These are phyloP conservation scores for Aythya baeri DNA, from an alignment of 2,113 vertebrate genomes.

Conservation along the genomic window DNA sequence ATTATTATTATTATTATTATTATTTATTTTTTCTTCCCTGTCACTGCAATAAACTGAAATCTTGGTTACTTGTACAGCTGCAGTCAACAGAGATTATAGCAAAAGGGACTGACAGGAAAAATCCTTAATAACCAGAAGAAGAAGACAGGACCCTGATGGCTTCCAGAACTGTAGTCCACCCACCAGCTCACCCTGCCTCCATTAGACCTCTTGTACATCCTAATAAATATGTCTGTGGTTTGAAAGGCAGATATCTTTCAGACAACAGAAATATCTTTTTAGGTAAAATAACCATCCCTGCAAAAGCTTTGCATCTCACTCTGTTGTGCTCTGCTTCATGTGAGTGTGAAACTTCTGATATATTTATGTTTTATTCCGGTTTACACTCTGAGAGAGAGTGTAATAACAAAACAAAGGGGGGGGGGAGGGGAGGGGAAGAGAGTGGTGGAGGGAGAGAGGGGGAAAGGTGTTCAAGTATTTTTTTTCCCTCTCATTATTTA, in stretches of 20 bases:
- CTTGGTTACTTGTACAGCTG: neutral
- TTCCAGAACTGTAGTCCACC: neutral
- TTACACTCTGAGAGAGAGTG: neutral
- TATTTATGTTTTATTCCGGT: neutral
- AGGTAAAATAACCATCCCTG: neutral
- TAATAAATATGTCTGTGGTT: neutral
- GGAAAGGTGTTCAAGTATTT: neutral
- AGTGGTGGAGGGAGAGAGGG: too few relatives aligned
- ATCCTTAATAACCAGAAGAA: neutral
- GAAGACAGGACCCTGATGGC: neutral
- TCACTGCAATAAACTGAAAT: neutral
- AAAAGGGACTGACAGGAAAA: neutral
- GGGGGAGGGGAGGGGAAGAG: too few relatives aligned
- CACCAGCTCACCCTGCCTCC: neutral
- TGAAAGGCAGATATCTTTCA: neutral
- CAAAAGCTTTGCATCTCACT: neutral
- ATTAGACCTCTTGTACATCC: neutral
- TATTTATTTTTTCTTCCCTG: neutral
- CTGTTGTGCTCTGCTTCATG: neutral
- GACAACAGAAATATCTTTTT: neutral
- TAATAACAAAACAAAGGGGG: neutral
- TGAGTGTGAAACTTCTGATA: neutral
- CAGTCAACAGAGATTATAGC: neutral
- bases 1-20: neutral
- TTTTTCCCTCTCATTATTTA: neutral